Evolutionary conservation across 2,888 invertebrate species (phyloP).

Genomic region (Petrolisthes manimaculis): DNA sequence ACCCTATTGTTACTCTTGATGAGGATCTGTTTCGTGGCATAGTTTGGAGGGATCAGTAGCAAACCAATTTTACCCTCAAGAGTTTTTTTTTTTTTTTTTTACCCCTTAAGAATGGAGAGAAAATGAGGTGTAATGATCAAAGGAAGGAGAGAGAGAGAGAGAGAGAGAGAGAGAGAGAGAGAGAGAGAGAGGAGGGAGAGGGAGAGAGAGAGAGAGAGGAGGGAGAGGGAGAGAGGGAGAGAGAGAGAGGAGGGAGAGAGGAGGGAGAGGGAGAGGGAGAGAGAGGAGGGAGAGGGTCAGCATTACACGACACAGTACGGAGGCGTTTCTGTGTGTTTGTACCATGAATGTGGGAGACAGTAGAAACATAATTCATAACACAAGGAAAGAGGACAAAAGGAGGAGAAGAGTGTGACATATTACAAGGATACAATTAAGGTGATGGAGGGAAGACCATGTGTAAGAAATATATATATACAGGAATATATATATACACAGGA

Average conservation of each 20-base stretch:
- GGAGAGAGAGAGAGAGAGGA: background rate
- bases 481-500: too few relatives aligned
- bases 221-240: background rate
- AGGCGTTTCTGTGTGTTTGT: too few relatives aligned
- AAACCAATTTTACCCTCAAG: too few relatives aligned
- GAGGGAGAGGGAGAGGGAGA: background rate
- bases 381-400: background rate
- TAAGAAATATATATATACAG: too few relatives aligned
- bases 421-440: background rate
- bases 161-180: constrained; percentile 15
- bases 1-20: too few relatives aligned
- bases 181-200: background rate
- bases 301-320: background rate
- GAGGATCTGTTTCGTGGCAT: too few relatives aligned
- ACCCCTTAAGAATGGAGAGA: too few relatives aligned
- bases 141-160: background rate
- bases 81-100: too few relatives aligned
- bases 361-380: background rate
- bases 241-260: background rate
- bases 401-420: background rate
- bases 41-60: too few relatives aligned
- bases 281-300: background rate
- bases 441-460: background rate
- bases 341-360: too few relatives aligned
- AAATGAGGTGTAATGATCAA: too few relatives aligned